Conservation (phyloP, 2,888 invertebrate species). For the Drosophila koepferae region DNA sequence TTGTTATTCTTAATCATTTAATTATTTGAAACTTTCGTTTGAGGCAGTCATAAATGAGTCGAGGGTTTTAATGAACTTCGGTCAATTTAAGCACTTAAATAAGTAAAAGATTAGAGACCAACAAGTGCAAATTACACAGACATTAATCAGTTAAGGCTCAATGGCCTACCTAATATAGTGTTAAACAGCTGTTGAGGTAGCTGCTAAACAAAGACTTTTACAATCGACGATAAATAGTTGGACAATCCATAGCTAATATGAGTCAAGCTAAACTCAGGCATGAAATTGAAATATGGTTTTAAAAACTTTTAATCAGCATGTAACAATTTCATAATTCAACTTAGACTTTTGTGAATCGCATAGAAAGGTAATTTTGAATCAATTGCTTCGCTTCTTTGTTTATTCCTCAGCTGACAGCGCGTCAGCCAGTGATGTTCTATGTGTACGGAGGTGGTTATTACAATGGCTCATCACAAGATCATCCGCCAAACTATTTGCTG, state of each 20-base stretch:
- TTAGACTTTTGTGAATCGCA: not conserved
- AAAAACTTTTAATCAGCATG: not conserved
- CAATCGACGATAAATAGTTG: not conserved
- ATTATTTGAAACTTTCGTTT: not conserved
- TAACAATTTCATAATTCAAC: not conserved
- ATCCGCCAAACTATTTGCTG: slow-evolving; percentile 84
- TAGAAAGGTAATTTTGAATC: not conserved
- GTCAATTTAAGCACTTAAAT: not conserved
- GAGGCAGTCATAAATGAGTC: not conserved
- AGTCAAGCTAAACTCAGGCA: not conserved
- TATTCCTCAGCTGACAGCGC: slow-evolving; percentile 65
- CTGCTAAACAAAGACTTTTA: not conserved
- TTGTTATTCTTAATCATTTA: not conserved
- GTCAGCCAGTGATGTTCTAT: slow-evolving; percentile 85
- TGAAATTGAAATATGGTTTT: not conserved
- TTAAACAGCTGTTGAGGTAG: slow-evolving; percentile 3
- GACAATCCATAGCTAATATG: not conserved
- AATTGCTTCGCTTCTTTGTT: not conserved
- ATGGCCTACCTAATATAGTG: not conserved
- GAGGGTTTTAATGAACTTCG: not conserved
- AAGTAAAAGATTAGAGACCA: not conserved
- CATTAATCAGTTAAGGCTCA: not conserved
- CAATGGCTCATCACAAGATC: slow-evolving; percentile 83
- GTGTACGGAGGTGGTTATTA: slow-evolving; percentile 85
- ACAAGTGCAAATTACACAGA: not conserved